These are phyloP conservation scores for Calcarius ornatus DNA, from an alignment of 2,113 vertebrate genomes.

Conservation along the genomic window DNA sequence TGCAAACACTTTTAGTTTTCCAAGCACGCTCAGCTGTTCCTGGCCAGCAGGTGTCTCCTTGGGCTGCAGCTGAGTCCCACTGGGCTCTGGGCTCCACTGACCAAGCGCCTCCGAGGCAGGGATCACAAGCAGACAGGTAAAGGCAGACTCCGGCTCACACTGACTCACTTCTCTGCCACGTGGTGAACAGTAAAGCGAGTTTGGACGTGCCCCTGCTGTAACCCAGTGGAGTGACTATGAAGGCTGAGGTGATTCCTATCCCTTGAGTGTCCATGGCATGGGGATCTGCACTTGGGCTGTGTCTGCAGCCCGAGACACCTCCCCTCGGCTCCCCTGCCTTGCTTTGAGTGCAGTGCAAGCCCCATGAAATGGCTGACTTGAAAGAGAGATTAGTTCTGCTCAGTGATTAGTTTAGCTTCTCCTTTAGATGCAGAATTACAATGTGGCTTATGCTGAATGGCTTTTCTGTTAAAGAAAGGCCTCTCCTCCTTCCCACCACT, in stretches of 20 bases:
- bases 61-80: background rate
- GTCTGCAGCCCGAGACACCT: background rate
- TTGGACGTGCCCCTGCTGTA: background rate
- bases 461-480: background rate
- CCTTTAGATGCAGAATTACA: background rate
- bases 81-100: background rate
- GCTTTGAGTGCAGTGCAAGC: background rate
- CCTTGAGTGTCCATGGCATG: accelerated
- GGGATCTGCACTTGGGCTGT: accelerated
- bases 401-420: background rate
- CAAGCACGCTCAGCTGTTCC: background rate
- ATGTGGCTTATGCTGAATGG: background rate
- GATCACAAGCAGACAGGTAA: background rate
- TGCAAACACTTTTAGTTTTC: background rate
- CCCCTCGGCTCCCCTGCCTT: background rate
- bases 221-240: accelerated
- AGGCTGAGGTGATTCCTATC: background rate
- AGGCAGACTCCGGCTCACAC: background rate
- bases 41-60: background rate
- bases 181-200: background rate
- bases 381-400: constrained; percentile 22
- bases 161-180: background rate
- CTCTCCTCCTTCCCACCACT: background rate
- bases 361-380: background rate
- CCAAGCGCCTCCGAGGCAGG: background rate